Conservation (phyloP, 1,140 invertebrate species). For the Latrodectus geometricus region DNA sequence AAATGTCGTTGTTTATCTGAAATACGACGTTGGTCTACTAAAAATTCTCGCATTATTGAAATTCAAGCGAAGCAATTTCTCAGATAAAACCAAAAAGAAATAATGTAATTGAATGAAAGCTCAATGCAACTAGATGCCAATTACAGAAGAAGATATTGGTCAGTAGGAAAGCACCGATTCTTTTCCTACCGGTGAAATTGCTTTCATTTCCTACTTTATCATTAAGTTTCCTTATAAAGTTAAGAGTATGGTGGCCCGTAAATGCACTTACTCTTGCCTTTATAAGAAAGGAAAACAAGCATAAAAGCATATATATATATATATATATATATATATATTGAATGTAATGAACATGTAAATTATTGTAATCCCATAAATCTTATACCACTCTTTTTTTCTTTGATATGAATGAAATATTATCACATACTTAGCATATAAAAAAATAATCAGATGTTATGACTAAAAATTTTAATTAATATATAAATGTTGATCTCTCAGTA, state of each 20-base stretch:
- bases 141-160: constrained; percentile 58
- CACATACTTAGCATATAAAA: no score
- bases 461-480: no score
- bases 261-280: no score
- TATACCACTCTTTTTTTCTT: no score
- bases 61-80: constrained; percentile 39
- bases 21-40: constrained; percentile 35
- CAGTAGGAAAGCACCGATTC: constrained; percentile 51
- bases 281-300: no score
- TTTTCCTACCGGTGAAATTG: constrained; percentile 38
- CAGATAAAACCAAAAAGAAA: constrained; percentile 50
- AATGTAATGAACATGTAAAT: no score
- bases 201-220: constrained; percentile 59
- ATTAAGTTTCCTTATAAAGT: constrained; percentile 59
- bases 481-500: no score
- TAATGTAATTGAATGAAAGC: constrained; percentile 59
- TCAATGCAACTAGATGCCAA: constrained; percentile 59
- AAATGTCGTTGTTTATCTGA: constrained; percentile 19
- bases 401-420: no score
- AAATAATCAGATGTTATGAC: no score
- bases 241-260: constrained; percentile 45
- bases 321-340: no score
- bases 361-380: no score
- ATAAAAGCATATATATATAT: no score
- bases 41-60: constrained; percentile 54